phyloP scores from a whole-genome alignment of 2,113 vertebrate species.

The Phalacrocorax aristotelis region DNA sequence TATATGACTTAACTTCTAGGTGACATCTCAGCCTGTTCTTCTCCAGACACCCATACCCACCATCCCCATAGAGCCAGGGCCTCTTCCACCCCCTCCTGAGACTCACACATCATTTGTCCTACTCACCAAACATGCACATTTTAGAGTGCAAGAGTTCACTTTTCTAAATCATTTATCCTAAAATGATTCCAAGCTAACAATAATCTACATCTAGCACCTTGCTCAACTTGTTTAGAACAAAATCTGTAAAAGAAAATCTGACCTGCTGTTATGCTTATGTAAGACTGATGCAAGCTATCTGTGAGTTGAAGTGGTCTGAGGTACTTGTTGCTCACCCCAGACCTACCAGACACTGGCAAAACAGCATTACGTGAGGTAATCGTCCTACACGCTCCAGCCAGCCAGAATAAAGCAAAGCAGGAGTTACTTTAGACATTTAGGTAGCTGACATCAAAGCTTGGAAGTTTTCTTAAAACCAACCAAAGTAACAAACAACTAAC shows the following conservation, averaged over 20 bases:
- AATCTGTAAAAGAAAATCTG: background rate
- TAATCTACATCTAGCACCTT: background rate
- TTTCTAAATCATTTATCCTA: background rate
- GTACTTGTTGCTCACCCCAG: background rate
- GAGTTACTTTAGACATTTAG: background rate
- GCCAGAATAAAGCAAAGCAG: background rate
- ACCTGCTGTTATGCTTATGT: background rate
- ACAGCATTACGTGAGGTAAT: background rate
- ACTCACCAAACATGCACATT: background rate
- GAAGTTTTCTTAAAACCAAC: background rate
- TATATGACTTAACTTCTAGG: background rate
- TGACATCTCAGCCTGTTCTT: background rate
- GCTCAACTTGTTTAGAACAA: background rate
- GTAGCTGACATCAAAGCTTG: accelerated
- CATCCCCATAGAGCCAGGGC: background rate
- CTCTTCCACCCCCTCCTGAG: accelerated
- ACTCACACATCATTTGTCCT: background rate
- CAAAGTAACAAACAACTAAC: background rate
- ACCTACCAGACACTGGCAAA: background rate
- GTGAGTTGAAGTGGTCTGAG: background rate
- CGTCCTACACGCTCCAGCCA: background rate
- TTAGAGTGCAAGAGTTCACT: background rate
- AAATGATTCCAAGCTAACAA: background rate
- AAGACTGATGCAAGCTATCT: background rate
- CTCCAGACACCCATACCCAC: background rate